phyloP scores from a whole-genome alignment of 2,888 invertebrate species.

The Drosophila pseudotalamancana region DNA sequence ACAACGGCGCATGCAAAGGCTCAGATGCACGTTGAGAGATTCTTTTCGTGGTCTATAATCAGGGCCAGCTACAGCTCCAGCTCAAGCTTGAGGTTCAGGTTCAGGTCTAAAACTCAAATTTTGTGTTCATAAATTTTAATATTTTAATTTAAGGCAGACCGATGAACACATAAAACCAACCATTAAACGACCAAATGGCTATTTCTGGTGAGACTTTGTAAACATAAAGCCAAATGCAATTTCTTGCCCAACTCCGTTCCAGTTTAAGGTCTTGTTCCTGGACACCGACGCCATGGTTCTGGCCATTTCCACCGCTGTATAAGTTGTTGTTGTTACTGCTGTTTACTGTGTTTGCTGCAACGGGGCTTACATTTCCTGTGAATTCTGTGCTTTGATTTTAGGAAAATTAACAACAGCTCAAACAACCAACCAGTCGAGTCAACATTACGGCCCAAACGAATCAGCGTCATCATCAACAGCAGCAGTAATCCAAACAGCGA shows the following conservation, averaged over 20 bases:
- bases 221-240: slow-evolving; percentile 50
- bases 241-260: slow-evolving; percentile 47
- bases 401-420: slow-evolving; percentile 79
- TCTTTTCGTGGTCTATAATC: slow-evolving; percentile 64
- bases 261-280: slow-evolving; percentile 41
- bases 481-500: slow-evolving; percentile 47
- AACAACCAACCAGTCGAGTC: slow-evolving; percentile 73
- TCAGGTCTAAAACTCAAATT: background rate
- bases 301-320: background rate
- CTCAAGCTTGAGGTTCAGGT: background rate
- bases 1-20: slow-evolving; percentile 45
- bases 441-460: slow-evolving; percentile 78
- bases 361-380: slow-evolving; percentile 77
- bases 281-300: slow-evolving; percentile 10
- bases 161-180: slow-evolving; percentile 74
- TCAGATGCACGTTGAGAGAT: slow-evolving; percentile 74
- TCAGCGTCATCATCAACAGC: slow-evolving; percentile 71
- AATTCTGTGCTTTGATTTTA: slow-evolving; percentile 79
- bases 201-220: slow-evolving; percentile 42
- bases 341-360: slow-evolving; percentile 56
- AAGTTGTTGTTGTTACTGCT: slow-evolving; percentile 20
- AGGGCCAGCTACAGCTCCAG: slow-evolving; percentile 31
- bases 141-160: slow-evolving; percentile 69
- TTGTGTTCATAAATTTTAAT: slow-evolving; percentile 76
- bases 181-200: slow-evolving; percentile 55